Evolutionary conservation across 2,113 vertebrate genomes (phyloP).

Genomic region (Saccopteryx bilineata): DNA sequence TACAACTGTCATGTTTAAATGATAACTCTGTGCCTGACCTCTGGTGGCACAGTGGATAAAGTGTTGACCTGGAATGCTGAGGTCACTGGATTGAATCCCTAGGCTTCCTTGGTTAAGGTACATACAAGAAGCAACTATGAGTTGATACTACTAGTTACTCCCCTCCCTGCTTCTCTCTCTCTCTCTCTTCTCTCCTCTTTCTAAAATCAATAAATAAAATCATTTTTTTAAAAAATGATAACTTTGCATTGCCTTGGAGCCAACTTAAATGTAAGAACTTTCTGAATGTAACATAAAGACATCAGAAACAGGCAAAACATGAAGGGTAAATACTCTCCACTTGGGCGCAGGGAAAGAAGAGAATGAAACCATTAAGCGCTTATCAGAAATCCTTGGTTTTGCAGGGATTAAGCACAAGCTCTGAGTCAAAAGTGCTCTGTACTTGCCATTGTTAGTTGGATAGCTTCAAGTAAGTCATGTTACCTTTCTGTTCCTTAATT

Average conservation of each 20-base stretch:
- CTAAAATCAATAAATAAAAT: too few relatives aligned
- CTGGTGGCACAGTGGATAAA: too few relatives aligned
- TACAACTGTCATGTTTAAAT: neutral
- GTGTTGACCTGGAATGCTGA: too few relatives aligned
- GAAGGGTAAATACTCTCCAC: neutral
- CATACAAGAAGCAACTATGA: too few relatives aligned
- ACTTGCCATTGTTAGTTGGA: too few relatives aligned
- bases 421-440: neutral
- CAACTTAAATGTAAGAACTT: neutral
- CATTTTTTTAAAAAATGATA: neutral
- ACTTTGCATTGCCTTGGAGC: neutral
- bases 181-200: too few relatives aligned
- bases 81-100: too few relatives aligned
- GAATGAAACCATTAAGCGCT: neutral
- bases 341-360: neutral
- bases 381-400: neutral
- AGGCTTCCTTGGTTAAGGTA: too few relatives aligned
- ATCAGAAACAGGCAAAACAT: neutral
- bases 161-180: too few relatives aligned
- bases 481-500: neutral
- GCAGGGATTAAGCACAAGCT: neutral
- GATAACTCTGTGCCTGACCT: neutral
- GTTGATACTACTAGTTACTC: too few relatives aligned
- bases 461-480: neutral
- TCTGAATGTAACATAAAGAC: neutral